Conservation (phyloP, 2,888 invertebrate genomes). For the Pinctada fucata region DNA sequence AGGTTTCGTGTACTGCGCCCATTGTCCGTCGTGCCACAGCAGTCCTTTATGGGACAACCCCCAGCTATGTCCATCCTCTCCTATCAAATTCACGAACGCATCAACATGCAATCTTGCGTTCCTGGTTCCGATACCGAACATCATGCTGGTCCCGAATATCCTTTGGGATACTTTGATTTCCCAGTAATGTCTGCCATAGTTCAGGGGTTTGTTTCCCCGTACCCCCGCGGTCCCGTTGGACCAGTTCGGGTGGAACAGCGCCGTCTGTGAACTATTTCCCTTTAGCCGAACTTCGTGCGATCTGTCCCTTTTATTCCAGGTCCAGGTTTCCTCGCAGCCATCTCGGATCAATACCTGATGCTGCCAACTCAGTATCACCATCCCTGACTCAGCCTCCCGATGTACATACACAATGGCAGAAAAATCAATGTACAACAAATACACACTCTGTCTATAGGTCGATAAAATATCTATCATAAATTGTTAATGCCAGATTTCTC, state of each 20-base stretch:
- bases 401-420: neutral
- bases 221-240: slow-evolving; percentile 86
- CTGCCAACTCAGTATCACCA: slow-evolving; percentile 20
- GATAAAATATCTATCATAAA: neutral
- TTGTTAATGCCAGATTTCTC: neutral
- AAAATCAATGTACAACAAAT: slow-evolving; percentile 5
- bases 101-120: slow-evolving; percentile 82
- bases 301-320: slow-evolving; percentile 82
- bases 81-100: slow-evolving; percentile 84
- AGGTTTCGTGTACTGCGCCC: slow-evolving; percentile 82
- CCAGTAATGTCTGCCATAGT: slow-evolving; percentile 82
- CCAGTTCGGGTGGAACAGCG: slow-evolving; percentile 87
- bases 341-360: slow-evolving; percentile 61
- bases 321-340: slow-evolving; percentile 84
- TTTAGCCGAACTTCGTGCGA: slow-evolving; percentile 81
- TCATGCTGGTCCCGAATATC: slow-evolving; percentile 86
- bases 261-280: slow-evolving; percentile 77
- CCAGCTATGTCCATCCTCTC: slow-evolving; percentile 85
- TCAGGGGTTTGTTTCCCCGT: slow-evolving; percentile 83
- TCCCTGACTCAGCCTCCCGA: slow-evolving; percentile 5
- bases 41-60: slow-evolving; percentile 86
- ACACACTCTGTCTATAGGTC: neutral
- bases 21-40: slow-evolving; percentile 83
- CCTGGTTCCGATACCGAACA: slow-evolving; percentile 85
- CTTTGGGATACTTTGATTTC: slow-evolving; percentile 82